A percentile compares a stretch with the other conserved stretches of the same genome.
Evolutionary conservation across 2,113 vertebrate species (phyloP).

Genomic region (Dipodomys spectabilis): DNA sequence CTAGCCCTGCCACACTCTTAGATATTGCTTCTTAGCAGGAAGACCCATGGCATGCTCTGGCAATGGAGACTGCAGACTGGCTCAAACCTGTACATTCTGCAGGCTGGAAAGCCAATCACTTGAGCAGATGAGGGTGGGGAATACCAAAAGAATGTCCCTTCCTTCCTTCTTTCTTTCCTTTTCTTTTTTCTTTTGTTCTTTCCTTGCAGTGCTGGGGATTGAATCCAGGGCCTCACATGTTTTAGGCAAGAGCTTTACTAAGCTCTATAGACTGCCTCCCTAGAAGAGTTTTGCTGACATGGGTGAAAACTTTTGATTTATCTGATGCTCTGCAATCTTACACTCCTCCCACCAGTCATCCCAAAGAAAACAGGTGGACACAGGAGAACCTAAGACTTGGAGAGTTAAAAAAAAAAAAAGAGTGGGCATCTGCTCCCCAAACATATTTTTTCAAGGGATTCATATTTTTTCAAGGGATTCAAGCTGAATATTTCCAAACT

Average conservation of each 20-base stretch:
- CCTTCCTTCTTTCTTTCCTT: neutral
- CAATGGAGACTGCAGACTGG: neutral
- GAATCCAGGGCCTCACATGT: neutral
- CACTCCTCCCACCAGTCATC: neutral
- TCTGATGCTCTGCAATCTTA: neutral
- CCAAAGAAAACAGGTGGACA: neutral
- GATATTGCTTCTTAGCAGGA: neutral
- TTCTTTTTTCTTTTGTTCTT: neutral
- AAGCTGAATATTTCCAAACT: neutral
- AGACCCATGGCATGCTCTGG: neutral
- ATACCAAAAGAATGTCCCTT: neutral
- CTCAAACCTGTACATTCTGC: neutral
- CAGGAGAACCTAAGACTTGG: neutral
- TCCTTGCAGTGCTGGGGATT: neutral
- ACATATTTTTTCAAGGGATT: slow-evolving; percentile 1
- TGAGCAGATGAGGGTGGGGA: neutral
- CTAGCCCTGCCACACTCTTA: neutral
- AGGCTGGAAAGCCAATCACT: slow-evolving; percentile 26
- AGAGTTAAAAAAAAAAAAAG: neutral
- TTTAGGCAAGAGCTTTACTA: neutral
- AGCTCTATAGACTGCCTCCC: neutral
- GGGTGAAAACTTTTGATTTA: slow-evolving; percentile 28
- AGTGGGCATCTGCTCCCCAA: no score
- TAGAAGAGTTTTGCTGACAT: slow-evolving; percentile 30
- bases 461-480: slow-evolving; percentile 4